These are phyloP conservation scores for Antigone vipio DNA, from an alignment of 2,113 vertebrate genomes.

Conservation along the genomic window DNA sequence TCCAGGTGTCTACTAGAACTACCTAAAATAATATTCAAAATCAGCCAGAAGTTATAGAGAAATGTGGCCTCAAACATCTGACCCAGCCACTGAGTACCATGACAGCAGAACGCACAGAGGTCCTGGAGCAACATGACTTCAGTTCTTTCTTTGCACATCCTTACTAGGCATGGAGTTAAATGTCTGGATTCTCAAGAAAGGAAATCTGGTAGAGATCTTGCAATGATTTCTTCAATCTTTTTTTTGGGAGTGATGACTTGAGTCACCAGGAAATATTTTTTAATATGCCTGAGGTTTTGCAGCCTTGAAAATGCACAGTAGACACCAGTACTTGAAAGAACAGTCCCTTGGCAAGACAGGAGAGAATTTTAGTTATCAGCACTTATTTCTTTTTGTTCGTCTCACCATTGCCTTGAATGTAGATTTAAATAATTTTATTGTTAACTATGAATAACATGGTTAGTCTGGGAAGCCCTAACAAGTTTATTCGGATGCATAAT, in stretches of 20 bases:
- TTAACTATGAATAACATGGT: background rate
- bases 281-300: background rate
- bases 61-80: background rate
- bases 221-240: background rate
- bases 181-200: background rate
- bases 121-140: background rate
- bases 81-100: background rate
- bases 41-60: background rate
- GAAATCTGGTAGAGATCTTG: background rate
- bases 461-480: background rate
- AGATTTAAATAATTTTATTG: background rate
- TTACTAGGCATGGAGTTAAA: background rate
- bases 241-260: background rate
- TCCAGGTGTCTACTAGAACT: background rate
- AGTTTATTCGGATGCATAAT: background rate
- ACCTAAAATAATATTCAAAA: background rate
- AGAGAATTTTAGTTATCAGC: background rate
- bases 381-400: background rate
- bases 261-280: background rate
- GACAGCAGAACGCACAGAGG: background rate
- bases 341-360: background rate
- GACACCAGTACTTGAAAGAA: background rate
- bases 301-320: background rate
- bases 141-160: background rate
- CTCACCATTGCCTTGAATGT: background rate